Base-by-base conservation (phyloP, 2,113 vertebrate species). In the Deroptyus accipitrinus region DNA sequence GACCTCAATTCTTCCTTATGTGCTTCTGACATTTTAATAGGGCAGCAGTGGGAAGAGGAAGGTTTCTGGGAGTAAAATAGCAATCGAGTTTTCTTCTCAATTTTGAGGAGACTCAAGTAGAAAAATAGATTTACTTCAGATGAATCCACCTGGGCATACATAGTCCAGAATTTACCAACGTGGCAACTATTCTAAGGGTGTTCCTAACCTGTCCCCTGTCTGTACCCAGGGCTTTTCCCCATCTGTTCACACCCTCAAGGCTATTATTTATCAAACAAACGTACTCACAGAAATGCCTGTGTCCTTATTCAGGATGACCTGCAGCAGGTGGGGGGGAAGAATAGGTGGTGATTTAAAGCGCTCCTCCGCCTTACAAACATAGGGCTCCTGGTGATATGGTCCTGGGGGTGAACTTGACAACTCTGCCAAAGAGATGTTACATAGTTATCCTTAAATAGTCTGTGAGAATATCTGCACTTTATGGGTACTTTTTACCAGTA, bases 281-380 rank as follows among this genome's bases (percentile, higher is more conserved):
- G 66, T 62, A 99, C 99, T 99, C 98, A 99, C 99, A 35, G 99
- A 99, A 92, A 99, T 96, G 9, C 99, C 99, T 0, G 99, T 99
- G 98, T 99, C 99, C 98, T 99, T 99, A 94, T 99, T 99, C 78
- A 99, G 99, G 95, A 99, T 99, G 96, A 99, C 99, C 96, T 99
- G 99, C 74, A 99, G 97, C 87, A 99, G 98, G 92, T 99, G 99
- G 1, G 99, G 99, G 0, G 99, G 99, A 14, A 99, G 98, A 67
- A 99, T 99, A 20, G 99, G 99, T 2, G 99, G 99, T 0, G 98
- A 97, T 63, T 99, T 99, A 77, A 99, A 97, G 66, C 98, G 98
- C 73, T 99, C 99, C 55, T 99, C 99, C 9, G 98, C 84, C 90
- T 99, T 99, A 28, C 94, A 98, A 4, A 98, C 66, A 19, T 99